Conservation (phyloP, 2,113 vertebrate species). For the Nannospalax galili region DNA sequence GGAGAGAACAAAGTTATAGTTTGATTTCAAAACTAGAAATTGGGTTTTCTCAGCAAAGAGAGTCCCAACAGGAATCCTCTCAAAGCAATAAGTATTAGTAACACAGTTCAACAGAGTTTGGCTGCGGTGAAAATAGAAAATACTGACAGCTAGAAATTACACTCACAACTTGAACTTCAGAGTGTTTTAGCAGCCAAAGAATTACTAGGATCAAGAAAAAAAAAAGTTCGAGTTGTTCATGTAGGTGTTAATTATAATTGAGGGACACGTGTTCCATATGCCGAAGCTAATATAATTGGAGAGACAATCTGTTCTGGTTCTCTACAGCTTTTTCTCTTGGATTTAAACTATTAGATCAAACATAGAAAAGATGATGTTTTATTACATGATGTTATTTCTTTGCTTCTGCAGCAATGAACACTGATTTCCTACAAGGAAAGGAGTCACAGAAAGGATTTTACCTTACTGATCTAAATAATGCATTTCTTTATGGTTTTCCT, state of each 20-base stretch:
- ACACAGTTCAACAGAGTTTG: constrained; percentile 45
- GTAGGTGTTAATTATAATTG: not conserved
- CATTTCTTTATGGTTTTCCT: not conserved
- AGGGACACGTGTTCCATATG: not conserved
- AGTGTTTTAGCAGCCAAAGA: not conserved
- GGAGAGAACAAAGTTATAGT: constrained; percentile 26
- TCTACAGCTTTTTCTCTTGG: not conserved
- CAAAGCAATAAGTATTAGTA: constrained; percentile 13
- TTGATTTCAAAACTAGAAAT: constrained; percentile 50
- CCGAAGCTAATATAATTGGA: not conserved
- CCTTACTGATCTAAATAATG: not conserved
- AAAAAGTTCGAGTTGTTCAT: not conserved
- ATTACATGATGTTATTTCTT: not conserved
- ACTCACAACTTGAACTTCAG: not conserved
- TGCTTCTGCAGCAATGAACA: not conserved
- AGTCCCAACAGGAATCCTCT: not conserved
- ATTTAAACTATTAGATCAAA: not conserved
- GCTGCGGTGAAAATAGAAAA: not conserved
- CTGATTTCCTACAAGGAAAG: constrained; percentile 24
- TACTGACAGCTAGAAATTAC: not conserved
- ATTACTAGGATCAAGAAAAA: not conserved
- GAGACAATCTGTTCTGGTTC: not conserved
- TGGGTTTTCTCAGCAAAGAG: constrained; percentile 5
- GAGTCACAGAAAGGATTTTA: not conserved
- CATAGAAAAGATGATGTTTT: not conserved